Evolutionary conservation across 2,113 vertebrate genomes (phyloP).

Genomic region (Tretioscincus oriximinensis): DNA sequence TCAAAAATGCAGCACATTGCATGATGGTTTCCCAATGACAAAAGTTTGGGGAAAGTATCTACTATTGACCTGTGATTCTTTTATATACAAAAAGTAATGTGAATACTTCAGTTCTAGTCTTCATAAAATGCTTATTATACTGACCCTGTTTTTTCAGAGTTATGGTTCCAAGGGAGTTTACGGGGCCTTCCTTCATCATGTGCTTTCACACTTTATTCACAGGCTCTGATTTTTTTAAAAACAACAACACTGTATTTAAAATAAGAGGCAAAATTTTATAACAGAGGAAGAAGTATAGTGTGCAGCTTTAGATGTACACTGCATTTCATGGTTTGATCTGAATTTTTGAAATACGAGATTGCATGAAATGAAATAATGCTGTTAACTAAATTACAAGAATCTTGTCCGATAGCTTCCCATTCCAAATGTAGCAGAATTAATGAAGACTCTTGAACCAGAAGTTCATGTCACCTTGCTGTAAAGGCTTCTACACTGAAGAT

Average conservation of each 20-base stretch:
- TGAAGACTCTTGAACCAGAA: neutral
- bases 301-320: neutral
- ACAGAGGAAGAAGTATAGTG: conserved; percentile 24
- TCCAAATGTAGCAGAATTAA: neutral
- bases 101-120: conserved; percentile 23
- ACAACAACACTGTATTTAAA: conserved; percentile 27
- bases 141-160: neutral
- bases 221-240: conserved; percentile 29
- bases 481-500: neutral
- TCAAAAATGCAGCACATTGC: conserved; percentile 64
- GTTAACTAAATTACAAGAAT: conserved; percentile 6
- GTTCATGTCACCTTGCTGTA: neutral
- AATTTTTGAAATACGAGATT: conserved; percentile 15
- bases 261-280: conserved; percentile 23
- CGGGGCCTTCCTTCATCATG: neutral
- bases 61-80: conserved; percentile 38
- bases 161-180: neutral
- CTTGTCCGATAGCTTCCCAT: neutral
- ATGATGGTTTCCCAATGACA: conserved; percentile 71
- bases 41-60: conserved; percentile 28
- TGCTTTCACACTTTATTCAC: neutral
- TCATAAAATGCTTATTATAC: neutral
- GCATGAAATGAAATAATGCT: neutral
- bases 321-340: conserved; percentile 14
- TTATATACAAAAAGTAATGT: conserved; percentile 33